These are phyloP conservation scores for Phaethon lepturus DNA, from an alignment of 2,113 vertebrate species.

Conservation along the genomic window DNA sequence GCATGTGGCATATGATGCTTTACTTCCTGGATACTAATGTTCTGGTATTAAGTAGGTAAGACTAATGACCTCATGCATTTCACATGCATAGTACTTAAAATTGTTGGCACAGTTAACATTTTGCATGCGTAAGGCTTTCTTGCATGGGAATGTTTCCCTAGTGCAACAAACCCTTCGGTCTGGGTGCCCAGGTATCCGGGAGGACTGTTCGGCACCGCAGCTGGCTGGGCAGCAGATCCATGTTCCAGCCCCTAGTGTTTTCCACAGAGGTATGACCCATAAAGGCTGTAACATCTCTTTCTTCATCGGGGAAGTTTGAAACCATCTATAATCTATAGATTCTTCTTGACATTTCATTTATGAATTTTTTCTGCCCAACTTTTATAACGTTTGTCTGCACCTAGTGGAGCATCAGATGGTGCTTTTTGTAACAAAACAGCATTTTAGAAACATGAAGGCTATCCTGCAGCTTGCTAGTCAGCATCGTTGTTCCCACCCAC, in stretches of 20 bases:
- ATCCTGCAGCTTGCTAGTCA: slow-evolving; percentile 12
- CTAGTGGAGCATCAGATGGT: not conserved
- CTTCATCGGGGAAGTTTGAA: not conserved
- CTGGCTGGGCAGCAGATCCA: slow-evolving; percentile 18
- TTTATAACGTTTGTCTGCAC: not conserved
- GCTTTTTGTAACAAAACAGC: not conserved
- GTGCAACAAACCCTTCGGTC: not conserved
- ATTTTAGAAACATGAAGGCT: not conserved
- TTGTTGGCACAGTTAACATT: not conserved
- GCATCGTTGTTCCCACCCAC: slow-evolving; percentile 46
- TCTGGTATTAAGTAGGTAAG: not conserved
- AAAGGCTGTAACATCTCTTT: not conserved
- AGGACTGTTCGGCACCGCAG: not conserved
- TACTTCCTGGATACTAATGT: not conserved
- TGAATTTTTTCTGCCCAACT: not conserved
- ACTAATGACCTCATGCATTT: not conserved
- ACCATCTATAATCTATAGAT: not conserved
- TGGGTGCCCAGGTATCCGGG: accelerated
- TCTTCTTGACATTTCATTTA: not conserved
- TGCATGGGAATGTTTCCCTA: not conserved
- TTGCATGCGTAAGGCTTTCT: not conserved
- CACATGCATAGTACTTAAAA: not conserved
- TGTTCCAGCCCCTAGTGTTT: not conserved
- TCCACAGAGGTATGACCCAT: slow-evolving; percentile 11
- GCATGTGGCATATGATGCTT: not conserved